Conservation (phyloP, 2,888 invertebrate genomes). For the Mantis religiosa region DNA sequence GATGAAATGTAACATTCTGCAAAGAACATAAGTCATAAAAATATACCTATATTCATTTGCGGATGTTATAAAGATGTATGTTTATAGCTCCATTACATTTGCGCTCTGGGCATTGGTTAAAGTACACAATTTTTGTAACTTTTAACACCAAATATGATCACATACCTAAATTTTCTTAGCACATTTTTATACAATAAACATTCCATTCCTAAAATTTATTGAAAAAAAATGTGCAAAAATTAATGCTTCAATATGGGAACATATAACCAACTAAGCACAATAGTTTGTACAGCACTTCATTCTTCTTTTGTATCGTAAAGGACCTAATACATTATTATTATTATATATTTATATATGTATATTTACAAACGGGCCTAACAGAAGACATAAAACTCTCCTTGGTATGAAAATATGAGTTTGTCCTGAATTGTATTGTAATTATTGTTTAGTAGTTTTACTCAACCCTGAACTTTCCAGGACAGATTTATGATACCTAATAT, state of each 20-base stretch:
- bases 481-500: slow-evolving; percentile 17
- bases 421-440: slow-evolving; percentile 23
- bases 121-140: not conserved
- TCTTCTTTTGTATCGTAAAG: not conserved
- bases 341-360: not conserved
- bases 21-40: slow-evolving; percentile 1
- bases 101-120: not conserved
- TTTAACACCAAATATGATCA: slow-evolving; percentile 11
- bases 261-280: slow-evolving; percentile 11
- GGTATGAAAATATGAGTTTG: slow-evolving; percentile 21
- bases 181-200: slow-evolving; percentile 20
- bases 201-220: slow-evolving; percentile 15
- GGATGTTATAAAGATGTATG: not conserved
- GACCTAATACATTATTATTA: not conserved
- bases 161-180: slow-evolving; percentile 2
- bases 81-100: not conserved
- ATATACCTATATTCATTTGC: not conserved
- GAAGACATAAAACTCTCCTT: slow-evolving; percentile 14
- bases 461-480: slow-evolving; percentile 26
- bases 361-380: slow-evolving; percentile 18
- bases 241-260: slow-evolving; percentile 1
- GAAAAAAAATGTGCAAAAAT: not conserved
- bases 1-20: not conserved
- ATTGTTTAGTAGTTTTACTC: slow-evolving; percentile 15
- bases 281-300: slow-evolving; percentile 11